phyloP scores from a whole-genome alignment of 1,140 invertebrate genomes.

The Prorops nasuta region DNA sequence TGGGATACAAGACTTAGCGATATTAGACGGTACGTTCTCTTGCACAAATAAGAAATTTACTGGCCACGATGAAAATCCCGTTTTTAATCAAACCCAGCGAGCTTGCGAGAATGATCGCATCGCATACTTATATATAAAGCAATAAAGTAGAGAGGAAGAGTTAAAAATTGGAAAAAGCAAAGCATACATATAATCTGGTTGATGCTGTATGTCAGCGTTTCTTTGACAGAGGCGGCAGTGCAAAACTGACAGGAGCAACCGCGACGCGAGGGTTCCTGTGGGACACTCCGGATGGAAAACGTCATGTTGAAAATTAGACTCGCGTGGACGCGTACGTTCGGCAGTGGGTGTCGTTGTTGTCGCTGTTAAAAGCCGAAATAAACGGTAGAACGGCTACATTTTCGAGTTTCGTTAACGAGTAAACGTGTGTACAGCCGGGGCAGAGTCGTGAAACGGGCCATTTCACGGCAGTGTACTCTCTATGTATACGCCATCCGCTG shows the following conservation, averaged over 20 bases:
- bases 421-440: conserved; percentile 1
- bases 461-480: conserved; percentile 18
- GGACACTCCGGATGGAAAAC: too few relatives aligned
- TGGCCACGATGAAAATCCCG: not conserved
- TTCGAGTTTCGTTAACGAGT: conserved; percentile 27
- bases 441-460: conserved; percentile 21
- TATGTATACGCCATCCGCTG: too few relatives aligned
- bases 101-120: not conserved
- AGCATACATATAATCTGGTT: not conserved
- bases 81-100: too few relatives aligned
- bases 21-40: too few relatives aligned
- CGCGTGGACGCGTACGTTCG: not conserved
- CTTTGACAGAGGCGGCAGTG: too few relatives aligned
- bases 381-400: conserved; percentile 15
- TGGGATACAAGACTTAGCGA: conserved; percentile 23
- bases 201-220: too few relatives aligned
- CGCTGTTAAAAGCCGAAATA: conserved; percentile 23
- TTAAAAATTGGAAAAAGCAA: not conserved
- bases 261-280: too few relatives aligned
- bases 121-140: not conserved
- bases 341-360: conserved; percentile 21
- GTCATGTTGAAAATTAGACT: conserved; percentile 20
- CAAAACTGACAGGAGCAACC: too few relatives aligned
- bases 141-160: not conserved
- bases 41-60: too few relatives aligned